Percentiles rank a stretch among this genome's conserved stretches.
phyloP scores from a whole-genome alignment of 2,797 vertebrate genomes.

The Lagorchestes hirsutus region DNA sequence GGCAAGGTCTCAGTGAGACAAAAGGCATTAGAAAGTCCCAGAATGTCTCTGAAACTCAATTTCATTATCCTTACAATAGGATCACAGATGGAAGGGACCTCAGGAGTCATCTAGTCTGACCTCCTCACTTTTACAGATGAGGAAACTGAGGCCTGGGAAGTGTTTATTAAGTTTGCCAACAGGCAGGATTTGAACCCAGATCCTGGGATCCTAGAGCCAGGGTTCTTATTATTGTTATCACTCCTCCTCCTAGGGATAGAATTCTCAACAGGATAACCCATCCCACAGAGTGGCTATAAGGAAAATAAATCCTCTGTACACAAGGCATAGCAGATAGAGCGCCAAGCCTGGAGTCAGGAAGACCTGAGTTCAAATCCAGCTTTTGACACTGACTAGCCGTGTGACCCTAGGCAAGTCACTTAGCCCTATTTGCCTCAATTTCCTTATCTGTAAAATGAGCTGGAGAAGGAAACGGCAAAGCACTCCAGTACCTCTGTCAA shows the following conservation, averaged over 20 bases:
- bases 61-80: background rate
- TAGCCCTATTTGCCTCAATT: background rate
- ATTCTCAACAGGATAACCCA: background rate
- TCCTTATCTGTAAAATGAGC: background rate
- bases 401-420: background rate
- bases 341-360: too few relatives aligned
- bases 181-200: background rate
- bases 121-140: background rate
- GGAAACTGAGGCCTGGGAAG: background rate
- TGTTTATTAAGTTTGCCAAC: too few relatives aligned
- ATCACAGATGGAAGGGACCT: background rate
- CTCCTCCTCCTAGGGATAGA: background rate
- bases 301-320: too few relatives aligned
- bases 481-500: background rate
- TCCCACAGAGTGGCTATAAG: background rate
- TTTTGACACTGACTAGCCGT: accelerated
- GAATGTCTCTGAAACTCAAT: background rate
- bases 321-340: background rate
- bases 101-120: background rate
- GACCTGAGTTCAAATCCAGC: background rate
- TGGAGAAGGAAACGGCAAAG: background rate
- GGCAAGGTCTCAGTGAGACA: background rate
- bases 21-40: background rate
- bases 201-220: background rate
- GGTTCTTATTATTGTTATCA: too few relatives aligned